Percentiles rank a stretch among this genome's conserved stretches.
Evolutionary conservation across 2,797 vertebrate genomes (phyloP).

Genomic region (Kryptolebias ocellatus): DNA sequence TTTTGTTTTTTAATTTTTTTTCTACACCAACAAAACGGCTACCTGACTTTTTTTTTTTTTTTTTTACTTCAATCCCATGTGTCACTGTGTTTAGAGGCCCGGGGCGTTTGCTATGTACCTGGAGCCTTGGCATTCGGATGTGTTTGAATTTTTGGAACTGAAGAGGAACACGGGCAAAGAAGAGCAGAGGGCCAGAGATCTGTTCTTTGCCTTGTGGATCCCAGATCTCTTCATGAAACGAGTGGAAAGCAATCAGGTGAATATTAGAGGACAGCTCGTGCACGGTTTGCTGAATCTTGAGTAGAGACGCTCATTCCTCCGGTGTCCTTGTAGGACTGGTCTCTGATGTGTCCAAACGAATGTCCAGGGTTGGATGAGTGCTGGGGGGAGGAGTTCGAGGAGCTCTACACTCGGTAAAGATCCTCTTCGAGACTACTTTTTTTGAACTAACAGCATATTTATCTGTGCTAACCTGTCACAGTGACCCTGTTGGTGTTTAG

Average conservation of each 20-base stretch:
- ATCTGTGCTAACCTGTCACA: neutral
- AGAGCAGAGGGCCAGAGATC: constrained; percentile 94
- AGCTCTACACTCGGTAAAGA: constrained; percentile 86
- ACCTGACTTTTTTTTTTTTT: neutral
- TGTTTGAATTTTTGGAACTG: constrained; percentile 95
- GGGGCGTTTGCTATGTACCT: constrained; percentile 97
- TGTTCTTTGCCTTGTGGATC: constrained; percentile 97
- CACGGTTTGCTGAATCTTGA: neutral
- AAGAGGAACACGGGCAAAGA: constrained; percentile 99
- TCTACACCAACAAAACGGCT: too few relatives aligned
- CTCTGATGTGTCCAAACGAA: constrained; percentile 94
- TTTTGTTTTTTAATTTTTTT: too few relatives aligned
- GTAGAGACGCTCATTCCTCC: neutral
- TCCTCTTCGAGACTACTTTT: neutral
- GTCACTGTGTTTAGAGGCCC: constrained; percentile 79
- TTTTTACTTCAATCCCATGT: neutral
- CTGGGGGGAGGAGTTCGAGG: constrained; percentile 96
- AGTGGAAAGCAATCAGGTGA: constrained; percentile 92
- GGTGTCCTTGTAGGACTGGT: constrained; percentile 85
- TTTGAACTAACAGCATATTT: neutral
- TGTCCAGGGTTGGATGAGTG: constrained; percentile 95
- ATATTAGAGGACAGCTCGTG: neutral
- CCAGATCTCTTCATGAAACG: constrained; percentile 98
- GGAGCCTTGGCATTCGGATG: constrained; percentile 95
- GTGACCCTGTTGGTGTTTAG: constrained; percentile 33